phyloP scores from a whole-genome alignment of 2,888 invertebrate genomes.

The Hydropsyche betteni region DNA sequence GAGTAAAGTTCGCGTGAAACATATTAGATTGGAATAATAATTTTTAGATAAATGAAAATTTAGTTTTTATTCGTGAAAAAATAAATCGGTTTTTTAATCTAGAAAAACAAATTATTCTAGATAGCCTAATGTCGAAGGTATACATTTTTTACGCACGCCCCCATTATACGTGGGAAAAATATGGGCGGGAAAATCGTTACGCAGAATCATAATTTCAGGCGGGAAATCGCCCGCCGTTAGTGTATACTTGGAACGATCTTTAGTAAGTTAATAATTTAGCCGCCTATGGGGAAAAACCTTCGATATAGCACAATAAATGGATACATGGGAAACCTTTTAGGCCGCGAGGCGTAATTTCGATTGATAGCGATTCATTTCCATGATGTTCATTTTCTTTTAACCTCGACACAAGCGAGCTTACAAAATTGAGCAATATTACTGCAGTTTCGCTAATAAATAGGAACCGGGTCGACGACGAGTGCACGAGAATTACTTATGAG shows the following conservation, averaged over 20 bases:
- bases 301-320: conserved; percentile 44
- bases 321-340: conserved; percentile 47
- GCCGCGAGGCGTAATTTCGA: conserved; percentile 43
- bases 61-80: too few species aligned
- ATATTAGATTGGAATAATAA: too few species aligned
- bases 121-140: too few species aligned
- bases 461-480: too few species aligned
- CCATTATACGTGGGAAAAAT: too few species aligned
- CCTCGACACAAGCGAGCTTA: background rate
- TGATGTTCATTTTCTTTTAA: conserved; percentile 38
- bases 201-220: conserved; percentile 31
- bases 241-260: conserved; percentile 36
- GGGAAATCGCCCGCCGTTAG: conserved; percentile 35
- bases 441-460: conserved; percentile 21
- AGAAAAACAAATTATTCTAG: too few species aligned
- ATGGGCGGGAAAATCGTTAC: conserved; percentile 33
- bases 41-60: too few species aligned
- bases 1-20: too few species aligned
- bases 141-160: too few species aligned
- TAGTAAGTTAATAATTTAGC: conserved; percentile 44
- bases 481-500: too few species aligned
- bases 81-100: too few species aligned
- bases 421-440: conserved; percentile 5
- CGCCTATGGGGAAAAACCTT: conserved; percentile 43
- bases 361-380: conserved; percentile 43